Evolutionary conservation across 2,113 vertebrate species (phyloP), one percentile per base, ranked within the genome.

Genomic region (Toxotes jaculatrix): DNA sequence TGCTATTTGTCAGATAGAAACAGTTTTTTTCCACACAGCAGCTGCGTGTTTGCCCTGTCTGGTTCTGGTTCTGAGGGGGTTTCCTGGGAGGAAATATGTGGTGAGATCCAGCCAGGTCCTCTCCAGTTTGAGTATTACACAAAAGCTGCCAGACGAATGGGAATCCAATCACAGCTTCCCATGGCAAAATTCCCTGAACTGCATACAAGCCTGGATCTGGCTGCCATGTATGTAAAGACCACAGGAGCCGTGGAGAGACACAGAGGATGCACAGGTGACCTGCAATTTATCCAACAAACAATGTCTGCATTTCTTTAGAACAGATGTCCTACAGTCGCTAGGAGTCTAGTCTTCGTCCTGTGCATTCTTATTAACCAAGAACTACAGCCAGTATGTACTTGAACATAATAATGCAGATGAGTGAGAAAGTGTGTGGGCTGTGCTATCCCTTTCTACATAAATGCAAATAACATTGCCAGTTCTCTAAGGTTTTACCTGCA

Each of bases 401-500:
- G 59, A 80, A 64, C 12, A 68, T 73, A 79, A 69, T 66, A 82
- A 91, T 75, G 78, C 73, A 87, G 67, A 75, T 77, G 66, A 82
- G 72, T 77, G 68, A 80, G 61, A 74, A 53, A 56, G 42, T 32
- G 80, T 70, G 86, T 96, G 93, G 89, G 94, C 86, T n/a, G 88
- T 80, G 64, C 66, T 61, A 60, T 76, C 77, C 80, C 80, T 83
- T 77, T 69, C 77, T 86, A 84, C 80, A 78, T 61, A 84, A 94
- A 91, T 91, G 89, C 76, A 86, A 79, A 92, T 91, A 66, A 92
- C 89, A 95, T 94, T 88, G 89, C 88, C 87, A 69, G 90, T 73
- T 89, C 66, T 84, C 79, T 43, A 74, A 90, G 93, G 83, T 87
- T 92, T 95, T 93, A 79, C 77, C 74, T 87, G 84, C 90, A 89